These are phyloP conservation scores for Nomada flava DNA, from an alignment of 2,888 invertebrate genomes.

Conservation along the genomic window DNA sequence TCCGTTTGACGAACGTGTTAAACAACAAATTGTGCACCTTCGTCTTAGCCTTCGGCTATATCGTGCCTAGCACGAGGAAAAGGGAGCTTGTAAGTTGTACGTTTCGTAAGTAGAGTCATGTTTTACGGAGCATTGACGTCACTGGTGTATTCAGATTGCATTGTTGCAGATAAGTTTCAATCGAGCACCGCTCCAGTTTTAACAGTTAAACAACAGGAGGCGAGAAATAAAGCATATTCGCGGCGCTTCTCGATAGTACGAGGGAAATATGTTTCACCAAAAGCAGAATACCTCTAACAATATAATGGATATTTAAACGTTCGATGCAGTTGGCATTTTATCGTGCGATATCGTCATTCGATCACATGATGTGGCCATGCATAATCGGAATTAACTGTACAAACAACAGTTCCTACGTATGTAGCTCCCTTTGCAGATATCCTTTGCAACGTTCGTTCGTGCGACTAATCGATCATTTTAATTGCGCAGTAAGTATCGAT, in stretches of 20 bases:
- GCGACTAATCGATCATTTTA: too few species aligned
- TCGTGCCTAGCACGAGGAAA: slow-evolving; percentile 28
- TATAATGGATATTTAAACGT: too few species aligned
- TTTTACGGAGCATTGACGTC: slow-evolving; percentile 66
- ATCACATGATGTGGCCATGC: too few species aligned
- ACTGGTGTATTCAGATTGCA: slow-evolving; percentile 65
- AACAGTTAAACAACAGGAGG: slow-evolving; percentile 32
- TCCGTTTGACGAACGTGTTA: neutral
- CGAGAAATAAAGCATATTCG: slow-evolving; percentile 38
- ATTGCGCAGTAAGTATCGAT: too few species aligned
- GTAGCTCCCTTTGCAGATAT: too few species aligned
- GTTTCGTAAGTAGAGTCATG: slow-evolving; percentile 55
- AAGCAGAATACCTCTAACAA: too few species aligned
- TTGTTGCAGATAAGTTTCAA: slow-evolving; percentile 64
- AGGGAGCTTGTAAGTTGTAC: slow-evolving; percentile 36
- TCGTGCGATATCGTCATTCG: too few species aligned
- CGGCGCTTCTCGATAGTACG: slow-evolving; percentile 5
- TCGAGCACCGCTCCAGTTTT: slow-evolving; percentile 60
- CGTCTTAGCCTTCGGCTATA: slow-evolving; percentile 28
- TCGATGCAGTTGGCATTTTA: too few species aligned
- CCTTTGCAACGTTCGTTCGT: too few species aligned
- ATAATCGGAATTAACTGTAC: too few species aligned
- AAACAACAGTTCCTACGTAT: too few species aligned
- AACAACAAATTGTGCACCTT: slow-evolving; percentile 31
- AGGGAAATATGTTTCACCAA: neutral